phyloP scores from a whole-genome alignment of 2,888 invertebrate genomes.

The Smittia aterrima region DNA sequence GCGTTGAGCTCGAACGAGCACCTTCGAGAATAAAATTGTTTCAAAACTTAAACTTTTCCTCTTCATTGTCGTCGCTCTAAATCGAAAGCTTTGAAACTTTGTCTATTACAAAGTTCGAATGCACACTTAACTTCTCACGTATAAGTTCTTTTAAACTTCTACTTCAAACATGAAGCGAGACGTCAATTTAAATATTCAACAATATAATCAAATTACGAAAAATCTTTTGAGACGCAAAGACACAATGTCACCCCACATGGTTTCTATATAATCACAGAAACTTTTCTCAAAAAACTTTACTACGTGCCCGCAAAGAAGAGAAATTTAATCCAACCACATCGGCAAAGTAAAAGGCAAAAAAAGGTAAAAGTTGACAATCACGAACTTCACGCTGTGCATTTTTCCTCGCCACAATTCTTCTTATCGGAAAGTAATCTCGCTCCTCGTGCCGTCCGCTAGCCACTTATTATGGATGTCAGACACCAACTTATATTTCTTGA shows the following conservation, averaged over 20 bases:
- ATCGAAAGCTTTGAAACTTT: background rate
- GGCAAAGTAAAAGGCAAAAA: background rate
- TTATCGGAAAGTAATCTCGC: background rate
- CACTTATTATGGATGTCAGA: constrained; percentile 20
- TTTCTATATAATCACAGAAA: background rate
- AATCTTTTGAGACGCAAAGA: too few species aligned
- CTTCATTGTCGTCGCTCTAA: background rate
- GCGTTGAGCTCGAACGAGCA: too few species aligned
- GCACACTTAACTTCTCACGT: too few species aligned
- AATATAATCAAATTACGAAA: background rate
- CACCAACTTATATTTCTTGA: constrained; percentile 24
- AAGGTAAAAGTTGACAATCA: background rate
- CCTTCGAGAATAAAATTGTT: too few species aligned
- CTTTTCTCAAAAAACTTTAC: background rate
- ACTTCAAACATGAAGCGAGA: too few species aligned
- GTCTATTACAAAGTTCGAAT: background rate
- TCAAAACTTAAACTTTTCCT: too few species aligned
- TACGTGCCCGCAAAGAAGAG: constrained; percentile 7
- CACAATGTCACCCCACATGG: background rate
- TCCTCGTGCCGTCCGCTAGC: background rate
- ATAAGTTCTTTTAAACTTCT: background rate
- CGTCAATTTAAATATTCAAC: background rate
- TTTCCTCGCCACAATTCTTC: background rate
- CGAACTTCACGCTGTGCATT: background rate
- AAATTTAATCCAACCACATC: background rate